A percentile compares a stretch with the other conserved stretches of the same genome.
Conservation (phyloP, 2,113 vertebrate species). For the Rattus norvegicus region DNA sequence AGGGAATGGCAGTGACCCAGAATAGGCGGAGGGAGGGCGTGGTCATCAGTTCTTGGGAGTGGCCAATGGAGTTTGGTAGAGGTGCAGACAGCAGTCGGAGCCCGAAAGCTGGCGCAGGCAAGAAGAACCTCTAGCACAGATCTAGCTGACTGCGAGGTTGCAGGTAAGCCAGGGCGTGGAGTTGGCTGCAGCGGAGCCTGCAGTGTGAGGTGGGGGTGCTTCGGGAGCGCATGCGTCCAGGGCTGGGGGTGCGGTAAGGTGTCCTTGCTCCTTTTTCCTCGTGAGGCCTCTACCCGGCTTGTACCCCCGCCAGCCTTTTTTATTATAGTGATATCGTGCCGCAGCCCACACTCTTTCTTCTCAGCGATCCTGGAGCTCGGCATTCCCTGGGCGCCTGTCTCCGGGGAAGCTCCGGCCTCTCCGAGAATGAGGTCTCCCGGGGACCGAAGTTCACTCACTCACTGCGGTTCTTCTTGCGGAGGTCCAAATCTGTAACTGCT, state of each 20-base stretch:
- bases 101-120: rapidly evolving
- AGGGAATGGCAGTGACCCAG: neutral
- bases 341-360: neutral
- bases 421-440: too few relatives aligned
- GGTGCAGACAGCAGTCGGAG: neutral
- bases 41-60: neutral
- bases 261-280: neutral
- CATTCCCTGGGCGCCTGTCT: neutral
- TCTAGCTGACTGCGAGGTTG: neutral
- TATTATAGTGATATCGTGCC: neutral
- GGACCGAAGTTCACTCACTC: neutral
- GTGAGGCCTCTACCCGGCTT: neutral
- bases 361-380: too few relatives aligned
- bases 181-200: neutral
- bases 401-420: too few relatives aligned
- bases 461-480: neutral
- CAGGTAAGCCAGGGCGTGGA: neutral
- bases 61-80: neutral
- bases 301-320: neutral
- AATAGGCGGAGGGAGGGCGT: neutral
- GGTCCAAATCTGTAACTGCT: neutral
- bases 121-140: rapidly evolving
- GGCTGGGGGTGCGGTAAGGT: too few relatives aligned
- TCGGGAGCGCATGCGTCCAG: neutral
- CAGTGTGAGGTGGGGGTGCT: neutral